Evolutionary conservation across 2,888 invertebrate species (phyloP).

Genomic region (Drosophila dives): DNA sequence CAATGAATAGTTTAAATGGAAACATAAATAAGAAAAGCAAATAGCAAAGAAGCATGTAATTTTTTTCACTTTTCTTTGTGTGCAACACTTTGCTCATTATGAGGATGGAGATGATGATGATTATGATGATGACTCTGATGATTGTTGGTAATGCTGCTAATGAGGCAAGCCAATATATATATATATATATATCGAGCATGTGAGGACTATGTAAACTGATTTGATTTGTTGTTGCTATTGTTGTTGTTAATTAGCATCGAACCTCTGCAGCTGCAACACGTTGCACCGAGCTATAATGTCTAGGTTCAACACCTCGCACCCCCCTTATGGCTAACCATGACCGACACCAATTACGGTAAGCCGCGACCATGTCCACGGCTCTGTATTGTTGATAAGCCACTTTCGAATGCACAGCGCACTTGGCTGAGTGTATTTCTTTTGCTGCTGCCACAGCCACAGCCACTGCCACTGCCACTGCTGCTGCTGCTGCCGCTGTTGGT

Average conservation of each 20-base stretch:
- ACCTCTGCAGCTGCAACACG: slow-evolving; percentile 57
- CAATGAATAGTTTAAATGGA: slow-evolving; percentile 72
- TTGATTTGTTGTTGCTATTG: slow-evolving; percentile 46
- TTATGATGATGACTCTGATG: slow-evolving; percentile 21
- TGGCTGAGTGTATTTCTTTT: slow-evolving; percentile 40
- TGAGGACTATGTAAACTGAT: slow-evolving; percentile 37
- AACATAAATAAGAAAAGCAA: slow-evolving; percentile 38
- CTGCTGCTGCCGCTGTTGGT: slow-evolving; percentile 25
- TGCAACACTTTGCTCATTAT: slow-evolving; percentile 11
- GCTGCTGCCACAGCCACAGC: slow-evolving; percentile 9
- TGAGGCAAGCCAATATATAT: slow-evolving; percentile 58
- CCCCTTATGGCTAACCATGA: slow-evolving; percentile 47
- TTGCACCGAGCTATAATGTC: slow-evolving; percentile 28
- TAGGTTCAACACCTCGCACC: slow-evolving; percentile 18
- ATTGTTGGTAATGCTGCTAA: slow-evolving; percentile 54
- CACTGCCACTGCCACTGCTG: neutral
- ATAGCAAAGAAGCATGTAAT: slow-evolving; percentile 1
- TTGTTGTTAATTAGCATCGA: slow-evolving; percentile 70
- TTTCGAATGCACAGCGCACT: slow-evolving; percentile 53
- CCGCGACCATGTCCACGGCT: slow-evolving; percentile 66
- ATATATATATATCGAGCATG: slow-evolving; percentile 58
- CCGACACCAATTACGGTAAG: slow-evolving; percentile 66
- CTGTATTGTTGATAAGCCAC: slow-evolving; percentile 71
- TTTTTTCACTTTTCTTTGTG: slow-evolving; percentile 63
- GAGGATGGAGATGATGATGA: slow-evolving; percentile 26